Conservation (phyloP, 2,113 vertebrate species). For the Cynocephalus volans region DNA sequence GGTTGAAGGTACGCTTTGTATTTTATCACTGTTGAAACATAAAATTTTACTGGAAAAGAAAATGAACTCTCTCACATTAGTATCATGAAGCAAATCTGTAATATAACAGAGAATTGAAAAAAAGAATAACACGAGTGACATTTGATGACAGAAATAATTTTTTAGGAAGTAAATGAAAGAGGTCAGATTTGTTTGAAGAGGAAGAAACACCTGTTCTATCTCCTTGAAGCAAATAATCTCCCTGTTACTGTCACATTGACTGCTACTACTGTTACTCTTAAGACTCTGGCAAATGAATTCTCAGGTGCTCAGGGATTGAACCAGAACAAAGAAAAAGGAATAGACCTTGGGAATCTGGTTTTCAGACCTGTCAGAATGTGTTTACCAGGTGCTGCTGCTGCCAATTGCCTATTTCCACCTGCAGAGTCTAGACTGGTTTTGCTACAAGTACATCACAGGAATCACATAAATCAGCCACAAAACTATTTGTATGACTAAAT, state of each 20-base stretch:
- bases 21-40: not conserved
- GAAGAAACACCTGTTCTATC: not conserved
- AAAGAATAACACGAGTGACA: not conserved
- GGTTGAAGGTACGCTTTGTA: conserved; percentile 6
- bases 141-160: conserved; percentile 50
- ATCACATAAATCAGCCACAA: conserved; percentile 5
- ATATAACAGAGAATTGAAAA: not conserved
- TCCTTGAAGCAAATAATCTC: not conserved
- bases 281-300: not conserved
- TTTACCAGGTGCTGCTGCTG: not conserved
- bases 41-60: conserved; percentile 31
- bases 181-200: conserved; percentile 41
- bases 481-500: not conserved
- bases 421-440: conserved; percentile 2
- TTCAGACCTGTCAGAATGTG: not conserved
- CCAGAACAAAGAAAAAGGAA: not conserved
- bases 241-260: not conserved
- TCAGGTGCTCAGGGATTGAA: not conserved
- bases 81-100: conserved; percentile 43
- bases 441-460: not conserved
- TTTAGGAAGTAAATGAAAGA: conserved; percentile 54
- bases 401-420: not conserved
- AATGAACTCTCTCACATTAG: conserved; percentile 32
- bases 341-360: not conserved
- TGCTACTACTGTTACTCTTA: no score